Conservation (phyloP, 2,797 vertebrate genomes). For the Mormyrus hasselquistii region DNA sequence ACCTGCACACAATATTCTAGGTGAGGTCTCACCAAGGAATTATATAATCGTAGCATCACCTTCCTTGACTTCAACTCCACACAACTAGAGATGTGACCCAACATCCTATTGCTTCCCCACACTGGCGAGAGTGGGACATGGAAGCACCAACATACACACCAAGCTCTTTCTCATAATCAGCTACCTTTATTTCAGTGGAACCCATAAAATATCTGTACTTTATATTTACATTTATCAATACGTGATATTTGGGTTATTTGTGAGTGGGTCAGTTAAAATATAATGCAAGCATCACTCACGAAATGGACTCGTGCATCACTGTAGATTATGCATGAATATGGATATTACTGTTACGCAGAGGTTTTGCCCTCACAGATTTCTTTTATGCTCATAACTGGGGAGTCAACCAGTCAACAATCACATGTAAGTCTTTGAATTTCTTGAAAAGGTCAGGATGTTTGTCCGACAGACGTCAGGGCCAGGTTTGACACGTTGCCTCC, state of each 20-base stretch:
- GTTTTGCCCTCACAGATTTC: not conserved
- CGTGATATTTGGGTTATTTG: not conserved
- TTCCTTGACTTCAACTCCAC: not conserved
- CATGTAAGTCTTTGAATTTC: no score
- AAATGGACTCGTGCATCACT: not conserved
- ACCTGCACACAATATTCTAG: no score
- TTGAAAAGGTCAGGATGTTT: no score
- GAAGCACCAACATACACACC: no score
- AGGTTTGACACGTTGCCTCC: no score
- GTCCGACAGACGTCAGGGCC: no score
- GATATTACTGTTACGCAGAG: not conserved
- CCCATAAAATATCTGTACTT: no score
- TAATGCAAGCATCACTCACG: not conserved
- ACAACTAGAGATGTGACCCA: not conserved
- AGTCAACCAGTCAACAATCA: not conserved
- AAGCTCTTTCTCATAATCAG: no score
- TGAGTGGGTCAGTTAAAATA: not conserved
- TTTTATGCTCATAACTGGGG: not conserved
- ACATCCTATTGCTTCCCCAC: not conserved
- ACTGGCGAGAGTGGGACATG: no score
- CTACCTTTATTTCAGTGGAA: no score
- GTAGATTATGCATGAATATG: not conserved
- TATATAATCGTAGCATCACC: not conserved
- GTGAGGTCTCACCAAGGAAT: not conserved
- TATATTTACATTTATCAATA: no score